Percentiles rank a stretch among this genome's conserved stretches.
These are phyloP conservation scores for Spodoptera frugiperda DNA, from an alignment of 1,140 invertebrate genomes.

Conservation along the genomic window DNA sequence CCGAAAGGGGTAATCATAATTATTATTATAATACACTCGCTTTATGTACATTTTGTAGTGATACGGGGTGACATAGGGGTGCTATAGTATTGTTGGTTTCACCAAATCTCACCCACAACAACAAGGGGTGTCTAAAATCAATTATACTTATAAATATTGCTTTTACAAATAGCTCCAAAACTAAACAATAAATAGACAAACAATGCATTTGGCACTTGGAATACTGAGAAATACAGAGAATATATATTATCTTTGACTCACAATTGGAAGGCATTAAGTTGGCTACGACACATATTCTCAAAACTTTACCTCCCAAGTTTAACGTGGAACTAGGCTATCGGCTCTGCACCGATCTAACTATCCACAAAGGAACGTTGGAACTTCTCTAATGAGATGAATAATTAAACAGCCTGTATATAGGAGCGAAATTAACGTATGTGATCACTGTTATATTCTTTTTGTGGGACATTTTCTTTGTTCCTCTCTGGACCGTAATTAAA, in stretches of 20 bases:
- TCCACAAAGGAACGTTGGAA: slow-evolving; percentile 73
- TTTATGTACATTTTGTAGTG: too few relatives aligned
- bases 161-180: neutral
- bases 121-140: too few relatives aligned
- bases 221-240: slow-evolving; percentile 48
- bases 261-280: slow-evolving; percentile 65
- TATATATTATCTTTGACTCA: slow-evolving; percentile 64
- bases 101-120: too few relatives aligned
- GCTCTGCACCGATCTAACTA: slow-evolving; percentile 54
- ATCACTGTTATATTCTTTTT: slow-evolving; percentile 24
- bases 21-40: too few relatives aligned
- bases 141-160: slow-evolving; percentile 22
- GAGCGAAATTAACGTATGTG: slow-evolving; percentile 46
- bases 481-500: slow-evolving; percentile 5
- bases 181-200: slow-evolving; percentile 27
- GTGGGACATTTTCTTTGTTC: slow-evolving; percentile 10
- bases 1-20: too few relatives aligned
- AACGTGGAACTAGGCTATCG: slow-evolving; percentile 73
- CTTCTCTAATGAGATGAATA: slow-evolving; percentile 82
- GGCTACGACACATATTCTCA: slow-evolving; percentile 68
- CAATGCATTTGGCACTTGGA: slow-evolving; percentile 48
- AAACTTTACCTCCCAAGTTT: slow-evolving; percentile 65
- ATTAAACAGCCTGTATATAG: slow-evolving; percentile 69
- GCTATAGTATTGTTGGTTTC: too few relatives aligned
- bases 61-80: too few relatives aligned